Conservation (phyloP, 2,888 invertebrate species). For the Mythimna albipuncta region DNA sequence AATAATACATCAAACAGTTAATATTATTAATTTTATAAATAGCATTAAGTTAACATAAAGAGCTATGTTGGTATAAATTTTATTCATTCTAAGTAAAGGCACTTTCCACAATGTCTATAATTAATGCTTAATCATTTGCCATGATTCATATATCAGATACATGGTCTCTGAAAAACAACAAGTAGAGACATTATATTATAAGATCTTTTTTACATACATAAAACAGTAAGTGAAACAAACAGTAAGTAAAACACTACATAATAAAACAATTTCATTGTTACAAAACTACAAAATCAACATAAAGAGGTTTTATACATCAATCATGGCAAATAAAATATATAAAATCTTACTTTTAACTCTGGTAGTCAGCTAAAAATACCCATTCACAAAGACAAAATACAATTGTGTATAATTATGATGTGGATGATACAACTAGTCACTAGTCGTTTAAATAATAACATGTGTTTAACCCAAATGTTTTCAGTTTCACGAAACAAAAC, state of each 20-base stretch:
- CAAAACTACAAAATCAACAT: conserved; percentile 53
- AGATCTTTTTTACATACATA: conserved; percentile 54
- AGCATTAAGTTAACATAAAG: conserved; percentile 90
- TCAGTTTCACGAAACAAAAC: conserved; percentile 33
- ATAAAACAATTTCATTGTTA: conserved; percentile 64
- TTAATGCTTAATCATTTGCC: conserved; percentile 82
- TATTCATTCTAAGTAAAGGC: conserved; percentile 90
- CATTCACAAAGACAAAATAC: conserved; percentile 80
- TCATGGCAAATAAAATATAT: conserved; percentile 70
- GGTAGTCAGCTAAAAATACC: conserved; percentile 85
- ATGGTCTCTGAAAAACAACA: conserved; percentile 55
- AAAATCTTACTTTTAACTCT: conserved; percentile 72
- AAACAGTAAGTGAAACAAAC: conserved; percentile 41
- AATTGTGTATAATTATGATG: conserved; percentile 59
- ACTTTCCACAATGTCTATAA: conserved; percentile 89
- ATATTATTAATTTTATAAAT: conserved; percentile 90
- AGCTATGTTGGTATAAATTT: conserved; percentile 90
- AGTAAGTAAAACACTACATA: conserved; percentile 38
- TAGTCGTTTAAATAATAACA: conserved; percentile 57
- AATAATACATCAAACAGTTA: conserved; percentile 88
- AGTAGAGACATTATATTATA: conserved; percentile 31
- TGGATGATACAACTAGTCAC: conserved; percentile 62
- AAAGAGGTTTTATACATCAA: conserved; percentile 59
- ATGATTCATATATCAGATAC: conserved; percentile 76
- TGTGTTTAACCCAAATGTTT: conserved; percentile 45